phyloP scores from a whole-genome alignment of 30 jellyfish, hydroid and myxozoan species.

The Rhopilema esculentum region DNA sequence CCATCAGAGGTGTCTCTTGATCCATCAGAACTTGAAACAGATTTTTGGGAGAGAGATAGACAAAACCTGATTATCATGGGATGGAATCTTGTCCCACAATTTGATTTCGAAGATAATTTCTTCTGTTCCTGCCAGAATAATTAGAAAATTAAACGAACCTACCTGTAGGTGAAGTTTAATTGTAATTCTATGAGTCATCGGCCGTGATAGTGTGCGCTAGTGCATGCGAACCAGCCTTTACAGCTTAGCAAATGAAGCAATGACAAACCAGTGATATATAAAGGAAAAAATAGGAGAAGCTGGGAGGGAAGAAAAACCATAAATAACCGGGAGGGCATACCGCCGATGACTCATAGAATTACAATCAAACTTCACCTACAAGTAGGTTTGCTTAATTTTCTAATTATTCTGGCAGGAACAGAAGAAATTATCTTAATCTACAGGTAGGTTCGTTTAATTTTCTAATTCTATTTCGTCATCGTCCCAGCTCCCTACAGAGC shows the following conservation, averaged over 20 bases:
- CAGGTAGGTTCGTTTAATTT: conserved; percentile 57
- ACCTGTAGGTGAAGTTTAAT: too few relatives aligned
- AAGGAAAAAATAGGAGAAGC: too few relatives aligned
- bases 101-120: conserved; percentile 28
- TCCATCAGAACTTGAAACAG: conserved; percentile 76
- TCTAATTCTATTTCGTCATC: conserved; percentile 42
- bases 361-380: too few relatives aligned
- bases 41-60: conserved; percentile 61
- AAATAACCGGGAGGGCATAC: conserved; percentile 29
- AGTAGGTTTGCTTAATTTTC: conserved; percentile 69
- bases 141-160: conserved; percentile 76
- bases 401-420: conserved; percentile 81
- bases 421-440: conserved; percentile 32
- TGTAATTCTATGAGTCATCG: conserved; percentile 65
- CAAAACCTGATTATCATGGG: conserved; percentile 84
- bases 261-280: too few relatives aligned
- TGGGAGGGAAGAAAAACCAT: not conserved
- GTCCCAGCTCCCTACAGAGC: conserved; percentile 62
- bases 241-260: too few relatives aligned
- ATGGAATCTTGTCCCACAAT: conserved; percentile 70
- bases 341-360: conserved; percentile 63
- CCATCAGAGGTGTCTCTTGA: conserved; percentile 50
- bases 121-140: conserved; percentile 83
- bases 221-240: too few relatives aligned
- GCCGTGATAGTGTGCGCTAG: conserved; percentile 4